A percentile compares a stretch with the other conserved stretches of the same genome.
These are phyloP conservation scores for Halcyon senegalensis DNA, from an alignment of 2,113 vertebrate species.

Conservation along the genomic window DNA sequence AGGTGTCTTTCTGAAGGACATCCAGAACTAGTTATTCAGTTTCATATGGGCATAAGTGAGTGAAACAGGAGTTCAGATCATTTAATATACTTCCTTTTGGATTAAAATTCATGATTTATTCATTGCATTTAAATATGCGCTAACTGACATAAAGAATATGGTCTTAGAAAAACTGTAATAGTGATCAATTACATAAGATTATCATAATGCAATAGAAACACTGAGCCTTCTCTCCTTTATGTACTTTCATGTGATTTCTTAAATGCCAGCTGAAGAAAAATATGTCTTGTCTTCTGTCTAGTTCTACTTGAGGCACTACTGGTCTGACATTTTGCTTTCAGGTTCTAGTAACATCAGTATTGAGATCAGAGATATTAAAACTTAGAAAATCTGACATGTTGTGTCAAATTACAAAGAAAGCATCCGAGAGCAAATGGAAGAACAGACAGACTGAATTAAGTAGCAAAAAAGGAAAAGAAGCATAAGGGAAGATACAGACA, in stretches of 20 bases:
- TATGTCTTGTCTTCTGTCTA: constrained; percentile 16
- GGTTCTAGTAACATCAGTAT: constrained; percentile 21
- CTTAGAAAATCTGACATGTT: constrained; percentile 2
- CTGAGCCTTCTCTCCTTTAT: not conserved
- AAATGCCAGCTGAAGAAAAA: constrained; percentile 34
- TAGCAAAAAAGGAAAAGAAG: not conserved
- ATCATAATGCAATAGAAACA: constrained; percentile 5
- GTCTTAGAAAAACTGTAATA: not conserved
- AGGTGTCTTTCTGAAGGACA: not conserved
- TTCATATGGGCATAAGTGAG: not conserved
- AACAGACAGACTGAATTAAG: constrained; percentile 36
- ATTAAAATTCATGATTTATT: not conserved
- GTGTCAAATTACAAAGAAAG: constrained; percentile 31
- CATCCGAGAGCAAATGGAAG: constrained; percentile 20
- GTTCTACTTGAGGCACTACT: constrained; percentile 14
- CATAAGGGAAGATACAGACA: not conserved
- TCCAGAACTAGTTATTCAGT: not conserved
- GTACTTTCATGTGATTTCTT: constrained; percentile 2
- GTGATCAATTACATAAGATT: constrained; percentile 3
- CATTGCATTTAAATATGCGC: not conserved
- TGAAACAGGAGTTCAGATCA: not conserved
- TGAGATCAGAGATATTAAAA: constrained; percentile 44
- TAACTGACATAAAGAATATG: not conserved
- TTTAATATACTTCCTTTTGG: not conserved
- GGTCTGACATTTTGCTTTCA: constrained; percentile 39